Evolutionary conservation across 2,888 invertebrate genomes (phyloP).

Genomic region (Lasioglossum vierecki): DNA sequence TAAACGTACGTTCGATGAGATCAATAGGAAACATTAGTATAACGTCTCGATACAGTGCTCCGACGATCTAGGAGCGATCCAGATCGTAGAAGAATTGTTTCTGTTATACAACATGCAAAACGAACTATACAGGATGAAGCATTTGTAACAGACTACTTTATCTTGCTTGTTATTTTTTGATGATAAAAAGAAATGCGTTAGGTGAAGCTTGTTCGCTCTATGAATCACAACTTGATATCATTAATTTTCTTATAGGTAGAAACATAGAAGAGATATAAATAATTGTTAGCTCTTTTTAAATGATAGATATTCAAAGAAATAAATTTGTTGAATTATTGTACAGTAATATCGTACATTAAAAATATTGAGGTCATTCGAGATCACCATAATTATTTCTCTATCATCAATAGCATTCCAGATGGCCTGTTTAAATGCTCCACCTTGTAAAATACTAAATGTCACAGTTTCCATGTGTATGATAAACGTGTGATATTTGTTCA

Average conservation of each 20-base stretch:
- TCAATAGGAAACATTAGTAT: conserved; percentile 21
- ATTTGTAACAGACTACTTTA: not conserved
- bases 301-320: not conserved
- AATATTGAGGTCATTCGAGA: not conserved
- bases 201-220: not conserved
- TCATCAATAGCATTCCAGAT: not conserved
- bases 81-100: not conserved
- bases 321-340: not conserved
- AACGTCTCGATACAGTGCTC: conserved; percentile 19
- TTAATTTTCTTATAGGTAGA: not conserved
- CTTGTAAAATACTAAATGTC: conserved; percentile 25
- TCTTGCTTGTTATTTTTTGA: not conserved
- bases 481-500: not conserved
- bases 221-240: not conserved
- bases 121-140: not conserved
- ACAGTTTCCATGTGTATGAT: conserved; percentile 26
- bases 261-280: not conserved
- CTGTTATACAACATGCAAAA: conserved; percentile 9
- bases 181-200: not conserved
- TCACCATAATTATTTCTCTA: not conserved
- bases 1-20: conserved; percentile 29
- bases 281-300: no score
- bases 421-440: not conserved
- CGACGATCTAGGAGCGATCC: not conserved
- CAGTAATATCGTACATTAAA: not conserved